phyloP scores from a whole-genome alignment of 2,797 vertebrate species.

The Masticophis lateralis region DNA sequence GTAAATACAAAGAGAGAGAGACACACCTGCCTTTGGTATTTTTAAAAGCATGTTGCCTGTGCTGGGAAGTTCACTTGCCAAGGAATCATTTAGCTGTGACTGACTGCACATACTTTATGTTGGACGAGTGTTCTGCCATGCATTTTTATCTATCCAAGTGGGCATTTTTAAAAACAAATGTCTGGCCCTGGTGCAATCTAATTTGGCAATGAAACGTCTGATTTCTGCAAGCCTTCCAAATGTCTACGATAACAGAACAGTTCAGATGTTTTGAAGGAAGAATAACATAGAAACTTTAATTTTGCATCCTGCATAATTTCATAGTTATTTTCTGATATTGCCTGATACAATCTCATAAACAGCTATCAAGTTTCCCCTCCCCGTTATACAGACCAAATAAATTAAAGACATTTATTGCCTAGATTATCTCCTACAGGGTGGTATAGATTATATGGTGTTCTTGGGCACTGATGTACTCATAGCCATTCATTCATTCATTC shows the following conservation, averaged over 20 bases:
- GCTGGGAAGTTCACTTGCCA: neutral
- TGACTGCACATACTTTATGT: neutral
- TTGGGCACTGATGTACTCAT: neutral
- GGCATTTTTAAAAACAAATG: neutral
- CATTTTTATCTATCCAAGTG: neutral
- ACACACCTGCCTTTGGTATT: neutral
- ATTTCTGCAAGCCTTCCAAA: constrained; percentile 13
- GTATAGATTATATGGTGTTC: neutral
- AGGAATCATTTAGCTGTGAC: neutral
- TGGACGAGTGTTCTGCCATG: neutral
- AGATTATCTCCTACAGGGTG: neutral
- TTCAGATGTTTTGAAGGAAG: neutral
- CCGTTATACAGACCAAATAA: neutral
- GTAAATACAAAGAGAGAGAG: neutral
- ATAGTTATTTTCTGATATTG: neutral
- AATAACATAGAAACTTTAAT: neutral
- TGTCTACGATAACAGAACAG: neutral
- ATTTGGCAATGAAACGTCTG: neutral
- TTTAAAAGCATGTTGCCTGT: neutral
- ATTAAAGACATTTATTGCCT: neutral
- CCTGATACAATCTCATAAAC: neutral
- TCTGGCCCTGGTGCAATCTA: neutral
- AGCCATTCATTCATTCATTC: neutral
- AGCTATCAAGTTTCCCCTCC: neutral
- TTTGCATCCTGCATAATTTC: neutral